Conservation (phyloP, 2,888 invertebrate genomes). For the Chalcis sispes region DNA sequence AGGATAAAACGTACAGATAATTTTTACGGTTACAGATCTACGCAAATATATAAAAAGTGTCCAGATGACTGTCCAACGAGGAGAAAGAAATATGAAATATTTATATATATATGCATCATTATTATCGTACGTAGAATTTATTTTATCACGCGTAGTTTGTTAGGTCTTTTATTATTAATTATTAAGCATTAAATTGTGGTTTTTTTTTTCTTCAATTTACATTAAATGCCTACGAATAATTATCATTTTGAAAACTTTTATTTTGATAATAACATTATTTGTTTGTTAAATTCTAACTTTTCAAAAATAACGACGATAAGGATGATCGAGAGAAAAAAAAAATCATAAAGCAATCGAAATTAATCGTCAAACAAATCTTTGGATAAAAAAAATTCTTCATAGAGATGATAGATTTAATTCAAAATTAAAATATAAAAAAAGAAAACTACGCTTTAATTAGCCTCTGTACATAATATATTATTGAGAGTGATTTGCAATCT, state of each 20-base stretch:
- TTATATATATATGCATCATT: neutral
- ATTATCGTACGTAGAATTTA: constrained; percentile 35
- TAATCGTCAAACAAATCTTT: too few species aligned
- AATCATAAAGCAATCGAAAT: too few species aligned
- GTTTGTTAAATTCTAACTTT: too few species aligned
- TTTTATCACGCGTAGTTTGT: constrained; percentile 60
- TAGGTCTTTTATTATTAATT: constrained; percentile 57
- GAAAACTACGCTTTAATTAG: constrained; percentile 55
- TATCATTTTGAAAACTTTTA: constrained; percentile 7
- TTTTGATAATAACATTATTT: constrained; percentile 10
- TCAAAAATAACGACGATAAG: too few species aligned
- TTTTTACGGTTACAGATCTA: constrained; percentile 29
- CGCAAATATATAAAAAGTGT: neutral
- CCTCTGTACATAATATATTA: constrained; percentile 60
- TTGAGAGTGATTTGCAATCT: constrained; percentile 71
- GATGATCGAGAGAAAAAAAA: too few species aligned
- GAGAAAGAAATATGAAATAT: neutral
- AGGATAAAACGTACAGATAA: constrained; percentile 53
- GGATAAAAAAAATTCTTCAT: constrained; percentile 50
- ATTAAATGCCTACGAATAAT: neutral
- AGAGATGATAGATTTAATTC: constrained; percentile 40
- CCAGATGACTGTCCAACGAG: constrained; percentile 42
- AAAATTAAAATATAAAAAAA: constrained; percentile 4
- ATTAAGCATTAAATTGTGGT: neutral
- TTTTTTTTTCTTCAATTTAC: constrained; percentile 12